Evolutionary conservation across 2,797 vertebrate genomes (phyloP).

Genomic region (Silurus lanzhouensis): DNA sequence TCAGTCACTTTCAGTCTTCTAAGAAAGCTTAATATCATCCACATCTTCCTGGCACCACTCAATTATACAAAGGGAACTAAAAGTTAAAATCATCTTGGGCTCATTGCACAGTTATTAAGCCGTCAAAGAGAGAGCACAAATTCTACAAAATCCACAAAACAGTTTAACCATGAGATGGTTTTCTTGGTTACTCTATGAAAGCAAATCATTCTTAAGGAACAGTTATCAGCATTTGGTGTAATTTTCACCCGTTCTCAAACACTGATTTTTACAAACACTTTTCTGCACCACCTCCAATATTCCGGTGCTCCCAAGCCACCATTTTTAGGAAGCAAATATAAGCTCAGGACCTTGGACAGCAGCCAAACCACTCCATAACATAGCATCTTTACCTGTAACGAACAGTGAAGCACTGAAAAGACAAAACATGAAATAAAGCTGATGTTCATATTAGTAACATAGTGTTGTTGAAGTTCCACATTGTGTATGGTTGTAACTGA

Average conservation of each 20-base stretch:
- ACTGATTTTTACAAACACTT: background rate
- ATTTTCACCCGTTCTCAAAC: background rate
- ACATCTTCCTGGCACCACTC: background rate
- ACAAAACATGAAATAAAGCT: background rate
- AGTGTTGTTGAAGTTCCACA: background rate
- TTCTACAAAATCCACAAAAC: too few relatives aligned
- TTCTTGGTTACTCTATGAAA: background rate
- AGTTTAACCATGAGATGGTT: too few relatives aligned
- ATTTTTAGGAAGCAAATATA: background rate
- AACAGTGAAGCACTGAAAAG: background rate
- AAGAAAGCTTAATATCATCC: background rate
- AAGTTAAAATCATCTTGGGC: background rate
- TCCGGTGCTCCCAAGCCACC: background rate
- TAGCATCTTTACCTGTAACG: background rate
- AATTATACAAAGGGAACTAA: background rate
- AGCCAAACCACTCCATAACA: background rate
- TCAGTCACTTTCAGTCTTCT: background rate
- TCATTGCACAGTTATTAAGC: background rate
- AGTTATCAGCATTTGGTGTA: background rate
- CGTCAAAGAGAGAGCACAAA: background rate
- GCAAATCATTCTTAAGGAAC: background rate
- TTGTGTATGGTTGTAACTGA: background rate
- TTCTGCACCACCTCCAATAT: background rate
- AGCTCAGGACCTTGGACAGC: constrained; percentile 52
- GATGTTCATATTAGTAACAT: background rate